Base-by-base conservation (phyloP, 2,888 invertebrate genomes). In the Lydus trimaculatus region DNA sequence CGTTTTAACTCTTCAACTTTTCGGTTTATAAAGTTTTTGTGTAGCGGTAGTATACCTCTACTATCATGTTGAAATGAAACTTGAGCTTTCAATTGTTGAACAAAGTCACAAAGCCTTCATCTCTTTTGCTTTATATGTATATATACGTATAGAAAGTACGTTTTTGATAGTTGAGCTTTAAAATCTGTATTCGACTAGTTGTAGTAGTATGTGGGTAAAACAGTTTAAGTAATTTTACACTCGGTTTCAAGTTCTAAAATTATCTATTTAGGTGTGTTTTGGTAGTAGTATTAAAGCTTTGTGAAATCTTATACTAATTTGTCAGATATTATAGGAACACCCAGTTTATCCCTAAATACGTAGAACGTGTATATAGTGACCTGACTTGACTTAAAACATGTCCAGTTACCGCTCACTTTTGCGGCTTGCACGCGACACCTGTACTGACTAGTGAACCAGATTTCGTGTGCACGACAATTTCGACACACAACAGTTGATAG, bases 1-100 rank as follows among this genome's bases (percentile, higher is more conserved):
- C n/a, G 56, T 28, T 56, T 23, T 13, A 52, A 52, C 25, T 56
- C 17, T 43, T 25, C 25, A 56, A 56, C 17, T 52, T 4, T 52
- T 56, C n/a, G 56, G 25, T 28, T 56, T 25, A 28, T 56, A 56
- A 56, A 56, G 56, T 56, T 56, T 56, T n/a, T 25, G 15, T n/a
- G 56, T n/a, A 8, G 28, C 56, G 25, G 20, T 11, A 48, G 23
- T 23, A 52, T 23, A 20, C 9, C 1, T 48, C 17, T 52, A 23
- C n/a, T 52, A 56, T n/a, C 15, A 56, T 56, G 28, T 56, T 56
- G 3, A 52, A 69, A 60, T 66, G 69, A 58, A 69, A 69, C 69
- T 69, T 62, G 65, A 69, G 65, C 69, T 66, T 66, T 33, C n/a
- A 31, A 65, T 61, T 66, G 64, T 66, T 65, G 65, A 36, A 69